These are phyloP conservation scores for Palaemon carinicauda DNA, from an alignment of 1,140 invertebrate species.

Conservation along the genomic window DNA sequence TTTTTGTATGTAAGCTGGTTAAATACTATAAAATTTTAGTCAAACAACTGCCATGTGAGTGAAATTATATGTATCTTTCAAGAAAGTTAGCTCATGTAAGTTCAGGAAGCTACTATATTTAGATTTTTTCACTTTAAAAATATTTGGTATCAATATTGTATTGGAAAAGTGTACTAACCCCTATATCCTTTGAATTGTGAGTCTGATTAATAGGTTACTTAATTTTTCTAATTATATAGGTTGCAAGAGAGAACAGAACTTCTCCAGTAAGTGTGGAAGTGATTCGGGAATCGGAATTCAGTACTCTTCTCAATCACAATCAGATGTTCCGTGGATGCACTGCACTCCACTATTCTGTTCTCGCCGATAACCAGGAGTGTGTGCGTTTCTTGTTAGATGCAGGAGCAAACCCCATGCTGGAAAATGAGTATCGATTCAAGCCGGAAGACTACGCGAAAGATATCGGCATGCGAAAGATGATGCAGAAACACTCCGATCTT, in stretches of 20 bases:
- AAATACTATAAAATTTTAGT: too few relatives aligned
- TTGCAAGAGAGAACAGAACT: constrained; percentile 56
- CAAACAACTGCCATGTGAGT: too few relatives aligned
- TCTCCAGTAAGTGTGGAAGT: constrained; percentile 69
- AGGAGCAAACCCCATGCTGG: constrained; percentile 67
- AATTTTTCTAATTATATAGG: background rate
- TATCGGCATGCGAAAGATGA: constrained; percentile 69
- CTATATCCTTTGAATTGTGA: too few relatives aligned
- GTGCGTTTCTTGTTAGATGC: constrained; percentile 65
- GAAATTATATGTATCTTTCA: too few relatives aligned
- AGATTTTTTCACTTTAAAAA: too few relatives aligned
- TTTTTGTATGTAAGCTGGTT: too few relatives aligned
- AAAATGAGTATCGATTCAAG: constrained; percentile 81
- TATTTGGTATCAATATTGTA: too few relatives aligned
- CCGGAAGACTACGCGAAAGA: constrained; percentile 80
- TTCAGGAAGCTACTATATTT: too few relatives aligned
- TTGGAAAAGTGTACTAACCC: too few relatives aligned
- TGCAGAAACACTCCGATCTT: constrained; percentile 65
- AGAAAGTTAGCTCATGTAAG: too few relatives aligned
- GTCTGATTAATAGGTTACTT: too few relatives aligned
- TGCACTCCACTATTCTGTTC: constrained; percentile 87
- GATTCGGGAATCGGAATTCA: constrained; percentile 82
- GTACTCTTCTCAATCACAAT: constrained; percentile 75
- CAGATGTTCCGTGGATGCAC: constrained; percentile 87
- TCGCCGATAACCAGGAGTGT: constrained; percentile 75